Base-by-base conservation (phyloP, 2,797 vertebrate species). In the Pantherophis vulpinus region DNA sequence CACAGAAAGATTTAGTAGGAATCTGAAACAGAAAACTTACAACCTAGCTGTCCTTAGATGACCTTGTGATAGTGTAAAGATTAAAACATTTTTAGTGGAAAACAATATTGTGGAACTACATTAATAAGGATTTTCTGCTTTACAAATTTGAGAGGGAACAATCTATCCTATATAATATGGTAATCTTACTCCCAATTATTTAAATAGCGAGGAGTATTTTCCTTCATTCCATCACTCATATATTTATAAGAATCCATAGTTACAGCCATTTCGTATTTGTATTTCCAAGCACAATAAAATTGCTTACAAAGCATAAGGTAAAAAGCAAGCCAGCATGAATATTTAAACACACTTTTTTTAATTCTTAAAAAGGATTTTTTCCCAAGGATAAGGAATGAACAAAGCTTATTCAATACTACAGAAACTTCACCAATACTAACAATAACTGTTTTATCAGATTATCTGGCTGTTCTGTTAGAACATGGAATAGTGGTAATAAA, bases 391-490 rank as follows among this genome's bases (percentile, higher is more conserved):
- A 2, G 0, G 29, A 94, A 94, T 87, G 79, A 94, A 55, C 79
- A 95, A 93, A 95, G 60, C 9, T 60, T 42, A 88, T 13, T 89
- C 88, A 94, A 32, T 0, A 91, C 0, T 88, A 25, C 12, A 23
- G 87, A 93, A 96, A 88, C 51, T 86, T 70, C 25, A 87, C 7
- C 91, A 79, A 66, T 95, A 91, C 93, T 90, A 94, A 95, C 5
- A 13, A 3, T 92, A 89, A 93, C 74, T 1, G 14, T 32, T 89
- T 42, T 47, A 12, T 3, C 79, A 94, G 37, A 23, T 56, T 90
- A 42, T 93, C 86, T 89, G 66, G 29, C 47, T 93, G 51, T 59
- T 55, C 11, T 79, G 8, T 0, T 32, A 29, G 25, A 94, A 90
- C 23, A 92, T 6, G 66, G 47, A 94, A 61, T 90, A 54, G 32